Evolutionary conservation across 2,797 vertebrate genomes (phyloP).

Genomic region (Potorous gilbertii): DNA sequence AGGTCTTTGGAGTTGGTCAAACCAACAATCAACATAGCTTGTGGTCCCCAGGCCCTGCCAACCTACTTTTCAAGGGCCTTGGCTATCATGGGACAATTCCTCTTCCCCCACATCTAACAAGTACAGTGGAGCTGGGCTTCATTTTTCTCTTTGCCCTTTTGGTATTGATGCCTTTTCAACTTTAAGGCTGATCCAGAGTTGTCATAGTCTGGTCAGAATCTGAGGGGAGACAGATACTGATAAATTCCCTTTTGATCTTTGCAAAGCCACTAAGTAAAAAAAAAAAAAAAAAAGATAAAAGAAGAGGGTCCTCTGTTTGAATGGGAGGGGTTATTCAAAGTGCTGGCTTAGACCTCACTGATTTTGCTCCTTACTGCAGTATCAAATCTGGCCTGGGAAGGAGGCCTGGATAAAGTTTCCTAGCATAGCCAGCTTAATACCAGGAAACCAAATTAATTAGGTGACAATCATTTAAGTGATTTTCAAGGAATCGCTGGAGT

Average conservation of each 20-base stretch:
- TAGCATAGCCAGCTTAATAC: slow-evolving; percentile 75
- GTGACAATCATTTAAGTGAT: slow-evolving; percentile 83
- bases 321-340: not conserved
- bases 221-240: slow-evolving; percentile 86
- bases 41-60: slow-evolving; percentile 22
- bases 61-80: slow-evolving; percentile 68
- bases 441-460: slow-evolving; percentile 83
- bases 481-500: slow-evolving; percentile 80
- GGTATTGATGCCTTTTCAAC: slow-evolving; percentile 72
- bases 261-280: slow-evolving; percentile 77
- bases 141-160: slow-evolving; percentile 55
- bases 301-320: slow-evolving; percentile 68
- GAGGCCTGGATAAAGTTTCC: slow-evolving; percentile 74
- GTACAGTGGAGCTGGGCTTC: slow-evolving; percentile 57
- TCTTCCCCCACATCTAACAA: slow-evolving; percentile 74
- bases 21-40: slow-evolving; percentile 45
- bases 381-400: slow-evolving; percentile 67
- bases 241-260: slow-evolving; percentile 87
- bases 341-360: not conserved
- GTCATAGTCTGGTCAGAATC: slow-evolving; percentile 83
- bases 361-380: not conserved
- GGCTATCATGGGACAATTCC: slow-evolving; percentile 63
- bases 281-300: slow-evolving; percentile 53
- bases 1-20: slow-evolving; percentile 47
- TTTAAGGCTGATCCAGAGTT: slow-evolving; percentile 76